Evolutionary conservation across 2,113 vertebrate genomes (phyloP).

Genomic region (Oophaga pumilio): DNA sequence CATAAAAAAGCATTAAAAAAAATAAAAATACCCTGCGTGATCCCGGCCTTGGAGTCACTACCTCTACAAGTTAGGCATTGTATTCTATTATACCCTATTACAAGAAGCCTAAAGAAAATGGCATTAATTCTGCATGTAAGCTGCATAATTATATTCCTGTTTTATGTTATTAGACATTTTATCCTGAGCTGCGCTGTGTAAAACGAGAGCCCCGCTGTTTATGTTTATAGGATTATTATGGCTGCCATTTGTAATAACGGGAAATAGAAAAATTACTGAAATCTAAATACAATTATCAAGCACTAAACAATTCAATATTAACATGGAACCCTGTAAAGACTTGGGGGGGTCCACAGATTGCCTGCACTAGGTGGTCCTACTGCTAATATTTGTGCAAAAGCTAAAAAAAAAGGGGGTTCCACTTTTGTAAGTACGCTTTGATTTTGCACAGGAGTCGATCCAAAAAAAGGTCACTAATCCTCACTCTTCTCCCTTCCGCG

Average conservation of each 20-base stretch:
- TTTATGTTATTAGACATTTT: slow-evolving; percentile 38
- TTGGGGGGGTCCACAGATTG: no score
- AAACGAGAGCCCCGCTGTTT: slow-evolving; percentile 34
- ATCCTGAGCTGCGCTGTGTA: slow-evolving; percentile 24
- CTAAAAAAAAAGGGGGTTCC: no score
- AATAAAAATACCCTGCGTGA: background rate
- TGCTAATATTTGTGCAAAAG: no score
- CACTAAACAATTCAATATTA: background rate
- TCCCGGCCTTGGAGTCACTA: background rate
- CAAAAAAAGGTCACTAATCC: no score
- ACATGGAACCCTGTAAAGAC: no score
- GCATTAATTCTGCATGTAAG: slow-evolving; percentile 4
- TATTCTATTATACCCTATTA: background rate
- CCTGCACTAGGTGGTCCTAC: no score
- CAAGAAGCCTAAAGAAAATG: background rate
- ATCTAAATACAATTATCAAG: background rate
- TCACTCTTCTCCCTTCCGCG: no score
- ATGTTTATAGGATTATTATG: slow-evolving; percentile 34
- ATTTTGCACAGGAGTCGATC: no score
- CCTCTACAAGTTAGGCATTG: background rate
- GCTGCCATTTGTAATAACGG: slow-evolving; percentile 17
- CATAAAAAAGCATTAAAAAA: background rate
- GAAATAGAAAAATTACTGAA: background rate
- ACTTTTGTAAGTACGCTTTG: no score
- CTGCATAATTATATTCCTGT: slow-evolving; percentile 30